Conservation (phyloP, 2,888 invertebrate genomes). For the Clistopyga incitator region DNA sequence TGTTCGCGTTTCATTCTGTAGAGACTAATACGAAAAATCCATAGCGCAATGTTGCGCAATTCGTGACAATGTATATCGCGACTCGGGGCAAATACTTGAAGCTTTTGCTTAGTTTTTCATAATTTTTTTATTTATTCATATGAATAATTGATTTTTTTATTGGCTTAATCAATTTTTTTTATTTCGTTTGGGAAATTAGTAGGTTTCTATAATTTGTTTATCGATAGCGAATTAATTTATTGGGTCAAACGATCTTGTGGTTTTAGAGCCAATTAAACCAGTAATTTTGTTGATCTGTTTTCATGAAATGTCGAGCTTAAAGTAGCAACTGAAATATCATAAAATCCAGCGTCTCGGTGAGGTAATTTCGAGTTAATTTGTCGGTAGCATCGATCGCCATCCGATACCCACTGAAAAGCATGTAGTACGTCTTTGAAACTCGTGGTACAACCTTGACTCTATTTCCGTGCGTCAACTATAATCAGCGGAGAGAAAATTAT, state of each 20-base stretch:
- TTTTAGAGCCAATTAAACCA: too few species aligned
- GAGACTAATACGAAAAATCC: neutral
- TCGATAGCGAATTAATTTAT: too few species aligned
- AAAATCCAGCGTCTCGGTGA: neutral
- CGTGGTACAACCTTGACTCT: constrained; percentile 11
- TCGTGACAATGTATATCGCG: neutral
- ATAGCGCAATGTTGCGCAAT: constrained; percentile 3
- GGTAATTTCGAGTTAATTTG: neutral
- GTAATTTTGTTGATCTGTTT: too few species aligned
- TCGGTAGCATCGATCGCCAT: constrained; percentile 13
- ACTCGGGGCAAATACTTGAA: neutral
- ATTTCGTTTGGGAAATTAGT: too few species aligned
- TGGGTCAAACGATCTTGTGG: too few species aligned
- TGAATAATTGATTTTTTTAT: too few species aligned
- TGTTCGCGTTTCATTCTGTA: neutral
- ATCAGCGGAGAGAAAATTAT: neutral
- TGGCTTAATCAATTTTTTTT: too few species aligned
- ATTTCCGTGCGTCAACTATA: constrained; percentile 9
- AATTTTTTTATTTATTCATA: too few species aligned
- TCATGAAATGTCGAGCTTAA: too few species aligned
- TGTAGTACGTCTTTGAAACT: neutral
- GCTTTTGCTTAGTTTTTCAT: too few species aligned
- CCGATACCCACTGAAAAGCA: neutral
- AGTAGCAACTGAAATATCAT: too few species aligned
- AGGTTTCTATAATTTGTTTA: too few species aligned